These are phyloP conservation scores for Muntiacus muntjak DNA, from an alignment of 2,113 vertebrate species.

Conservation along the genomic window DNA sequence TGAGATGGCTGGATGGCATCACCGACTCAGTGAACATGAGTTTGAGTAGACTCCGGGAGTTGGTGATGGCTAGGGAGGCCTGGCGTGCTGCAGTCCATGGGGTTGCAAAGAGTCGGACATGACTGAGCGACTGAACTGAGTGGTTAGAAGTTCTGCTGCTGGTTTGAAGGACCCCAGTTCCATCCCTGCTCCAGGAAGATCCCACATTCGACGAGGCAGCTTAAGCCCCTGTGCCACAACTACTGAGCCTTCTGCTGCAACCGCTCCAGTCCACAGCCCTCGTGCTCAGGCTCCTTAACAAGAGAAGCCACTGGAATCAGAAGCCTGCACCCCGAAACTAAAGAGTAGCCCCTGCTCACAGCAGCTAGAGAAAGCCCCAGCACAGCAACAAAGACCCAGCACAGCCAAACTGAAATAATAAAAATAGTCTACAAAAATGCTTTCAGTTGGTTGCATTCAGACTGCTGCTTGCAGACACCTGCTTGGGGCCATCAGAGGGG, in stretches of 20 bases:
- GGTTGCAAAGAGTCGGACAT: accelerated
- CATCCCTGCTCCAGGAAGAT: not conserved
- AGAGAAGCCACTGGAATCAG: accelerated
- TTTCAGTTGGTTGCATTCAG: not conserved
- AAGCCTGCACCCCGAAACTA: accelerated
- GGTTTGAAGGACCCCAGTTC: not conserved
- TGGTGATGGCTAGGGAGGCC: not conserved
- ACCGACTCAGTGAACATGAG: not conserved
- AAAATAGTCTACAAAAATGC: not conserved
- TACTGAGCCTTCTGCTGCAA: not conserved
- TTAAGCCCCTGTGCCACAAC: not conserved
- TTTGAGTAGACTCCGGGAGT: not conserved
- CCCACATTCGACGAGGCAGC: not conserved
- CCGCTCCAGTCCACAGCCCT: accelerated
- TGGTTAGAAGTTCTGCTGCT: not conserved
- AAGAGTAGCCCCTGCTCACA: not conserved
- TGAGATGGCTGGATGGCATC: not conserved
- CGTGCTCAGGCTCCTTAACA: accelerated
- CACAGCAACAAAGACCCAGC: not conserved
- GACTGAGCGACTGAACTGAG: not conserved
- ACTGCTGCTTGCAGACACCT: not conserved
- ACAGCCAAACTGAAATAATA: not conserved
- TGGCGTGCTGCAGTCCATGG: not conserved
- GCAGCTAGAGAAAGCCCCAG: not conserved
- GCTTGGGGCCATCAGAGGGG: not conserved